These are phyloP conservation scores for Rhyacichthys aspro DNA, from an alignment of 2,797 vertebrate species.

Conservation along the genomic window DNA sequence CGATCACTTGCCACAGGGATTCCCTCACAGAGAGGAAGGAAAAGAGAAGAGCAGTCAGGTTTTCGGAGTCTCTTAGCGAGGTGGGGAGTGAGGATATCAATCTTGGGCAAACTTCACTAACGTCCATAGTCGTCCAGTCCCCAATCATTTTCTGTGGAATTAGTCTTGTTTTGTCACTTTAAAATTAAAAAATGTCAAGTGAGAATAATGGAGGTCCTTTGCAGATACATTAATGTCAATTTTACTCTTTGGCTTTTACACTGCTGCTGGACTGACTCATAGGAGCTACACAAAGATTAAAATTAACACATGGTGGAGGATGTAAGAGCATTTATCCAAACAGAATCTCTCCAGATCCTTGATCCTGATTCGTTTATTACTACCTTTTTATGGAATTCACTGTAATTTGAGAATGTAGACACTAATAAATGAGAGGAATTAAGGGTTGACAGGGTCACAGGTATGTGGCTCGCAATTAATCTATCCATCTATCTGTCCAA, in stretches of 20 bases:
- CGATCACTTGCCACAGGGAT: constrained; percentile 75
- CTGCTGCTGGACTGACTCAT: constrained; percentile 38
- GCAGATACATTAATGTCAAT: constrained; percentile 64
- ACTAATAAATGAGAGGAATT: too few species aligned
- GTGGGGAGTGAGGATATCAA: constrained; percentile 60
- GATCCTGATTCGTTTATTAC: too few species aligned
- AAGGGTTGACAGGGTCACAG: too few species aligned
- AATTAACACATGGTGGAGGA: background rate
- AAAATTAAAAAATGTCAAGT: constrained; percentile 74
- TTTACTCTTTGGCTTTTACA: constrained; percentile 35
- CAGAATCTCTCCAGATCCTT: too few species aligned
- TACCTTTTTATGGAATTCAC: too few species aligned
- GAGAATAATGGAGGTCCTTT: constrained; percentile 63
- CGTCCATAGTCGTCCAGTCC: constrained; percentile 54
- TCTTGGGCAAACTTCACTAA: constrained; percentile 62
- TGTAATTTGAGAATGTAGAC: too few species aligned
- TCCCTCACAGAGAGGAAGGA: constrained; percentile 63
- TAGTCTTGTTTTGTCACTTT: constrained; percentile 78
- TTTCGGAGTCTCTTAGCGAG: constrained; percentile 43
- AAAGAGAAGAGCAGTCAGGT: constrained; percentile 48
- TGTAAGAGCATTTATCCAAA: constrained; percentile 9
- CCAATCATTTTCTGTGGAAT: constrained; percentile 65
- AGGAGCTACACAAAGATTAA: background rate
- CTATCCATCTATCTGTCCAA: too few species aligned
- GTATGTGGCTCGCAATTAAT: too few species aligned